These are phyloP conservation scores for Hipparchia semele DNA, from an alignment of 2,888 invertebrate genomes.

Conservation along the genomic window DNA sequence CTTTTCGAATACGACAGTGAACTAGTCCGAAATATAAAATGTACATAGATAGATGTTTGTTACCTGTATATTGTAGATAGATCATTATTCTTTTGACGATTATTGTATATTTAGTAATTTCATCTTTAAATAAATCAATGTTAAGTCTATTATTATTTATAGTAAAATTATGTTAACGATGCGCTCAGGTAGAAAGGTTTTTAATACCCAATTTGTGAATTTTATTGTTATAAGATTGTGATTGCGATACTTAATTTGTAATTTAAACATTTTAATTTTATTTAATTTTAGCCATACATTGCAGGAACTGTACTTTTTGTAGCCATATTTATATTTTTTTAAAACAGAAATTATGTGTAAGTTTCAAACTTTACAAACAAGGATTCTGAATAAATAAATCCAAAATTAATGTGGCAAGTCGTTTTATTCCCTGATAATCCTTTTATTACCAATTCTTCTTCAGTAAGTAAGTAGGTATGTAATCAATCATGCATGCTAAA, in stretches of 20 bases:
- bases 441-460: neutral
- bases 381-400: constrained; percentile 82
- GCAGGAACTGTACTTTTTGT: constrained; percentile 70
- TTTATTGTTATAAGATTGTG: constrained; percentile 55
- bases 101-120: constrained; percentile 75
- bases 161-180: constrained; percentile 63
- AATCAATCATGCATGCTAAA: neutral
- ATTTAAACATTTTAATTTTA: constrained; percentile 54
- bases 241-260: constrained; percentile 64
- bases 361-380: constrained; percentile 79
- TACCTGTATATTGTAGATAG: constrained; percentile 83
- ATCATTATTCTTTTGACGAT: constrained; percentile 78
- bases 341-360: constrained; percentile 74
- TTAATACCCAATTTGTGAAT: constrained; percentile 54
- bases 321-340: constrained; percentile 81
- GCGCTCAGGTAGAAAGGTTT: constrained; percentile 70
- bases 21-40: constrained; percentile 81
- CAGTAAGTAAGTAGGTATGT: neutral
- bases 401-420: constrained; percentile 55
- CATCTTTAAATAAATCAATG: constrained; percentile 66
- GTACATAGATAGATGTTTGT: constrained; percentile 83
- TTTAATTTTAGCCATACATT: constrained; percentile 65
- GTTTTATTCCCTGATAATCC: constrained; percentile 38
- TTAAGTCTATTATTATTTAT: constrained; percentile 77
- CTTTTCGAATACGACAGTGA: constrained; percentile 75